Conservation (phyloP, 2,113 vertebrate species). For the Phylloscopus trochiloides region DNA sequence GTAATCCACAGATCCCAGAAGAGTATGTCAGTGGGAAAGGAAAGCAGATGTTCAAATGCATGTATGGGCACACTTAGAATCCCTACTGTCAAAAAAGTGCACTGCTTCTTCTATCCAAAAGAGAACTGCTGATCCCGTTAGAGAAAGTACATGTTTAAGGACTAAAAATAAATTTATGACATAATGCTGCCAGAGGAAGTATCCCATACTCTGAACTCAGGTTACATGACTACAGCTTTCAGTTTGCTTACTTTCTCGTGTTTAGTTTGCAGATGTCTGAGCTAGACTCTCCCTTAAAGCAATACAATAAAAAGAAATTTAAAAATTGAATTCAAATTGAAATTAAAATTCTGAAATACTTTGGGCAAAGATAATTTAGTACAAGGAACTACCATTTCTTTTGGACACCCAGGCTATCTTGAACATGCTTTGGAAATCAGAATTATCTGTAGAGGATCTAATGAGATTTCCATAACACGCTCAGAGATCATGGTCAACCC, state of each 20-base stretch:
- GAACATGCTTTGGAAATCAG: neutral
- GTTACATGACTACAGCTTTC: conserved; percentile 5
- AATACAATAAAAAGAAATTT: neutral
- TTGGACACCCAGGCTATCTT: neutral
- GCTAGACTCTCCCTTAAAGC: neutral
- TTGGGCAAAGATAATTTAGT: neutral
- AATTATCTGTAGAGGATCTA: neutral
- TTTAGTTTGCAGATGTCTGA: neutral
- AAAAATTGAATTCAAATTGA: neutral
- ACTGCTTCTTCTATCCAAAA: neutral
- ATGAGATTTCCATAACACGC: neutral
- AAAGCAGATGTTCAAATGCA: neutral
- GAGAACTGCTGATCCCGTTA: neutral
- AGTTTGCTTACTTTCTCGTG: neutral
- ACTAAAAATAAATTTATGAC: conserved; percentile 43
- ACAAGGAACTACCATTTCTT: neutral
- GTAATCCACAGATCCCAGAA: neutral
- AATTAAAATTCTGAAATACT: neutral
- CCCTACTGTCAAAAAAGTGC: neutral
- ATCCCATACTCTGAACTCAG: neutral
- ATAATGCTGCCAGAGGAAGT: conserved; percentile 18
- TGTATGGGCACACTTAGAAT: neutral
- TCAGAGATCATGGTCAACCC: neutral
- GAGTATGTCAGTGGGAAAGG: neutral
- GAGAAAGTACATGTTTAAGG: neutral